These are phyloP conservation scores for Archaeoteleia sp. DNA, from an alignment of 2,888 invertebrate genomes.

Conservation along the genomic window DNA sequence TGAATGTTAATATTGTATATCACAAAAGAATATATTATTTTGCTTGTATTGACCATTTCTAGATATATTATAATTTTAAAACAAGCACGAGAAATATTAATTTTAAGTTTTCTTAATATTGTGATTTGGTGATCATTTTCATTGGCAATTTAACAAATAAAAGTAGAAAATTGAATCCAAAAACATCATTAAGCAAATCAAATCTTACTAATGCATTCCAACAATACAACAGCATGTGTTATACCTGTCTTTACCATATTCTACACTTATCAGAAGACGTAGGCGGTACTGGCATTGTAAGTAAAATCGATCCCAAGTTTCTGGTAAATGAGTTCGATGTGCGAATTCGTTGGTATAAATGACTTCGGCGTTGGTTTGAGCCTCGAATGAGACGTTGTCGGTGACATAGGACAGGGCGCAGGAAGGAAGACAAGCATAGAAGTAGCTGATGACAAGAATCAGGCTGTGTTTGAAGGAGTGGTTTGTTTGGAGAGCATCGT, in stretches of 20 bases:
- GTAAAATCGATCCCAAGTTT: slow-evolving; percentile 39
- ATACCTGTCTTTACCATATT: slow-evolving; percentile 2
- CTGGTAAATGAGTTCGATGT: slow-evolving; percentile 37
- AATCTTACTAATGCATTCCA: no score
- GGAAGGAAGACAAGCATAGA: slow-evolving; percentile 42
- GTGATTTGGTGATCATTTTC: no score
- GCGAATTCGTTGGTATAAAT: slow-evolving; percentile 33
- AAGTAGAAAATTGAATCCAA: no score
- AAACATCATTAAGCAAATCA: no score
- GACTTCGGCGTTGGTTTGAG: slow-evolving; percentile 32
- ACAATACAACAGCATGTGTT: background rate
- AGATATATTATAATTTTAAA: no score
- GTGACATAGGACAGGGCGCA: slow-evolving; percentile 32
- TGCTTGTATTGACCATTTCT: no score
- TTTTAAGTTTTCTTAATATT: no score
- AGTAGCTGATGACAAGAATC: slow-evolving; percentile 46
- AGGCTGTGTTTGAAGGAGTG: slow-evolving; percentile 48
- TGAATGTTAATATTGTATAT: no score
- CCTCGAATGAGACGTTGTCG: slow-evolving; percentile 38
- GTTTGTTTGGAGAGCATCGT: slow-evolving; percentile 44
- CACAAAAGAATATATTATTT: no score
- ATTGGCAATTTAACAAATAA: no score
- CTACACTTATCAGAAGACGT: slow-evolving; percentile 12
- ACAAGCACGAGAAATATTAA: no score
- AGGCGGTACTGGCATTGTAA: slow-evolving; percentile 14